phyloP scores from a whole-genome alignment of 2,888 invertebrate species.

The Yponomeuta evonymella region DNA sequence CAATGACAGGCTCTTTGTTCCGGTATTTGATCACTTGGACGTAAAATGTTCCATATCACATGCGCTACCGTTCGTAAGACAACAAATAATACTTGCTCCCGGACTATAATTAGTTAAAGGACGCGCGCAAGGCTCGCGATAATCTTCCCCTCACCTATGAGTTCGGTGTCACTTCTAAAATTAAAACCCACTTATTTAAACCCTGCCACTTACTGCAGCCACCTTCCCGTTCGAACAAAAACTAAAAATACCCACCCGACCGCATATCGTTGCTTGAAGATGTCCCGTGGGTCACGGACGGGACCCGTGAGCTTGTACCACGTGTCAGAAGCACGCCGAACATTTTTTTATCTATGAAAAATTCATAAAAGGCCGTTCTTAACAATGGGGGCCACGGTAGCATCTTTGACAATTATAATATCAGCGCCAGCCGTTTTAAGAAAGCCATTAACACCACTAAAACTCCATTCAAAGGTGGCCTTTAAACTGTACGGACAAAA shows the following conservation, averaged over 20 bases:
- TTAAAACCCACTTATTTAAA: slow-evolving; percentile 73
- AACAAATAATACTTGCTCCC: not conserved
- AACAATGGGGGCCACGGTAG: slow-evolving; percentile 71
- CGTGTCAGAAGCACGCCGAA: slow-evolving; percentile 75
- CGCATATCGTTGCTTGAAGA: slow-evolving; percentile 71
- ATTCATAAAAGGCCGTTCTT: slow-evolving; percentile 68
- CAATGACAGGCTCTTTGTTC: slow-evolving; percentile 35
- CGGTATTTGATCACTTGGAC: slow-evolving; percentile 27
- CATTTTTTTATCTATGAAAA: slow-evolving; percentile 73
- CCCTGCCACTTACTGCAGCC: slow-evolving; percentile 65
- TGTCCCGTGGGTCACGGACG: slow-evolving; percentile 72
- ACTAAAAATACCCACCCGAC: slow-evolving; percentile 67
- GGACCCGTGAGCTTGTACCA: slow-evolving; percentile 60
- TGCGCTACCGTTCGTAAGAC: not conserved
- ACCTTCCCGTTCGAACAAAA: slow-evolving; percentile 70
- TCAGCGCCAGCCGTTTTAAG: slow-evolving; percentile 39
- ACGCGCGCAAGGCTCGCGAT: slow-evolving; percentile 66
- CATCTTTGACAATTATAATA: slow-evolving; percentile 77
- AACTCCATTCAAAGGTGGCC: slow-evolving; percentile 40
- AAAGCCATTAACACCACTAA: slow-evolving; percentile 43
- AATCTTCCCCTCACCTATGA: slow-evolving; percentile 65
- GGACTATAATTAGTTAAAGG: slow-evolving; percentile 37
- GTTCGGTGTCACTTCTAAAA: slow-evolving; percentile 67
- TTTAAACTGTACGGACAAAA: slow-evolving; percentile 41
- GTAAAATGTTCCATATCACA: slow-evolving; percentile 16